Percentiles rank a stretch among this genome's conserved stretches.
Conservation (phyloP, 2,113 vertebrate genomes). For the Lasiurus cinereus region DNA sequence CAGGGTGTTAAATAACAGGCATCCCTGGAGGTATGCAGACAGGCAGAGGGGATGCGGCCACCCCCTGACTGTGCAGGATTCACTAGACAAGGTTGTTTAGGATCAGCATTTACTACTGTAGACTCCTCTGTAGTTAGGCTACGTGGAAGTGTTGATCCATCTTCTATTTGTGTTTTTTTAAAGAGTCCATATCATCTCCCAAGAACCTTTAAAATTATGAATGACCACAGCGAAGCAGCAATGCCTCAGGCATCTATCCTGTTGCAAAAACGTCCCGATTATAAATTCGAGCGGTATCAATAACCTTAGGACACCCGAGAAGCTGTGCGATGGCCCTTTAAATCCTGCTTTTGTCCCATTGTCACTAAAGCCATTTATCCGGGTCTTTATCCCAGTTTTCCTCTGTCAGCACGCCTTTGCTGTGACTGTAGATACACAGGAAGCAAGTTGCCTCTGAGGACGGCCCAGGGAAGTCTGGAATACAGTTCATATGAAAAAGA, state of each 20-base stretch:
- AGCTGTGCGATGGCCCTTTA: not conserved
- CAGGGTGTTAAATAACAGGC: not conserved
- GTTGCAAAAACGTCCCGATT: not conserved
- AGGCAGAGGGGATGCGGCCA: not conserved
- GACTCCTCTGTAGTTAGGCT: not conserved
- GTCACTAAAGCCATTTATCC: not conserved
- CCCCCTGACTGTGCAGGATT: rapidly evolving
- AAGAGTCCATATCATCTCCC: not conserved
- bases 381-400: not conserved
- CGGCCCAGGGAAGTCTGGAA: not conserved
- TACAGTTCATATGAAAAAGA: not conserved
- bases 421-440: not conserved
- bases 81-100: not conserved
- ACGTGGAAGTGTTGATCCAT: not conserved
- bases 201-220: conserved; percentile 6
- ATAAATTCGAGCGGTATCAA: not conserved
- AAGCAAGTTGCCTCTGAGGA: not conserved
- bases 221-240: not conserved
- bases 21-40: not conserved
- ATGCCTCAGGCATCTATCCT: not conserved
- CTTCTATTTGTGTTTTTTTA: not conserved
- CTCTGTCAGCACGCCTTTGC: not conserved
- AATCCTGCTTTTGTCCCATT: not conserved
- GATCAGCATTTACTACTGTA: not conserved
- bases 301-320: not conserved